Evolutionary conservation across 2,797 vertebrate species (phyloP).

Genomic region (Antennarius maculatus): DNA sequence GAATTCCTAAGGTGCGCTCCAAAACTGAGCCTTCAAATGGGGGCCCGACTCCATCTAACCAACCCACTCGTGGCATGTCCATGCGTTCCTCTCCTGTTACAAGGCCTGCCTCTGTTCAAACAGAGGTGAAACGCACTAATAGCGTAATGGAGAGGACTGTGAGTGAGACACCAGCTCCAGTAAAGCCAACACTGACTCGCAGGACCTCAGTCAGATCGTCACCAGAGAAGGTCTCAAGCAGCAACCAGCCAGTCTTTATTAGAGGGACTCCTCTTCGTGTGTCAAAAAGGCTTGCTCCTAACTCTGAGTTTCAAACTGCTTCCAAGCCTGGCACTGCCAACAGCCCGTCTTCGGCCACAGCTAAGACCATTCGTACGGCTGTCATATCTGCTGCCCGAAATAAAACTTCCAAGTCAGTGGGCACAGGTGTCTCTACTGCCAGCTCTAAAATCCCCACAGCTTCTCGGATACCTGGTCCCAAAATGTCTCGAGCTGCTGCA

Average conservation of each 20-base stretch:
- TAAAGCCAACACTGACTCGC: constrained; percentile 49
- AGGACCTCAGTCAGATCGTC: constrained; percentile 63
- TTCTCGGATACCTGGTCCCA: constrained; percentile 72
- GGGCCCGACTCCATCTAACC: constrained; percentile 29
- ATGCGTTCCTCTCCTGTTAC: constrained; percentile 57
- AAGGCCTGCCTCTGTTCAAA: constrained; percentile 37
- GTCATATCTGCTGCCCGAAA: constrained; percentile 77
- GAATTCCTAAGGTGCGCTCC: constrained; percentile 69
- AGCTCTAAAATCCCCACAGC: constrained; percentile 65
- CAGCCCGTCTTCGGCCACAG: constrained; percentile 73
- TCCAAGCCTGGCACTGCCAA: constrained; percentile 57
- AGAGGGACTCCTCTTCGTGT: constrained; percentile 76
- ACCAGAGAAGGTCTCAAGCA: constrained; percentile 59
- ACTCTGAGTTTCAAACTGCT: constrained; percentile 66
- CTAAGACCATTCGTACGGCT: constrained; percentile 82
- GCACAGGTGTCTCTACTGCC: constrained; percentile 38
- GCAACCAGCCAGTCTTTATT: constrained; percentile 62
- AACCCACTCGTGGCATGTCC: constrained; percentile 59
- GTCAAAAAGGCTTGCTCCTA: constrained; percentile 80
- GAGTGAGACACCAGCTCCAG: constrained; percentile 47
- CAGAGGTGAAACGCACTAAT: constrained; percentile 70
- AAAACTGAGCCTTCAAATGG: constrained; percentile 66
- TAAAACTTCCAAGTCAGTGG: constrained; percentile 74
- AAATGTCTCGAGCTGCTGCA: constrained; percentile 70
- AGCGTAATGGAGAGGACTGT: constrained; percentile 63